A percentile compares a stretch with the other conserved stretches of the same genome.
Conservation (phyloP, 2,113 vertebrate species). For the Leptobrachium leishanense region DNA sequence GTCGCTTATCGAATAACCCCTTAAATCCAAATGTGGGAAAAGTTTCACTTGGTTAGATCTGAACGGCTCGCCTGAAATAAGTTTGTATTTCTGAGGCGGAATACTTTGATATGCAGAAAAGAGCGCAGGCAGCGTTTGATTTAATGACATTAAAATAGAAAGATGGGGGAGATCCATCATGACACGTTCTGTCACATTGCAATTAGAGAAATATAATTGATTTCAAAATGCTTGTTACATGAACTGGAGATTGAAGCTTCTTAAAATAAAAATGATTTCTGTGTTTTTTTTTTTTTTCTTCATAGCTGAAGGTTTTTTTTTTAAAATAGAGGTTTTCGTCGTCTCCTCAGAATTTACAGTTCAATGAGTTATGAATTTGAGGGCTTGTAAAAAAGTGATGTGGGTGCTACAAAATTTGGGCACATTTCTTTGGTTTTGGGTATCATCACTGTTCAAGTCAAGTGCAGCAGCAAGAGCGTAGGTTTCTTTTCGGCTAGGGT, state of each 20-base stretch:
- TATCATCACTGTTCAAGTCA: too few species aligned
- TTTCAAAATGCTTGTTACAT: conserved; percentile 21
- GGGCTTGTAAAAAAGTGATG: too few species aligned
- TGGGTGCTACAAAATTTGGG: too few species aligned
- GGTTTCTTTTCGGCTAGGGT: too few species aligned
- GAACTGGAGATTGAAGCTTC: conserved; percentile 26
- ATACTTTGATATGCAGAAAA: conserved; percentile 6
- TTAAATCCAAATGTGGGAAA: too few species aligned
- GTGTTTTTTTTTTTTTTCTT: background rate
- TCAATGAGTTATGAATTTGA: too few species aligned
- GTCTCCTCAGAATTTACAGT: too few species aligned
- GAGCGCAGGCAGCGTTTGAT: background rate
- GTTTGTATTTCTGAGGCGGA: background rate
- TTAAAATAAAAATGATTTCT: conserved; percentile 15
- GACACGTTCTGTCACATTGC: conserved; percentile 34
- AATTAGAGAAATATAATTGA: conserved; percentile 33
- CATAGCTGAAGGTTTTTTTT: background rate
- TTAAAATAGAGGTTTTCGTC: too few species aligned
- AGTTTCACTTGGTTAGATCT: conserved; percentile 1
- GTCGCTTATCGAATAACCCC: too few species aligned
- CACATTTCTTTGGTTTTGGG: too few species aligned
- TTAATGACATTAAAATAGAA: conserved; percentile 40
- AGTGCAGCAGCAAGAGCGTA: too few species aligned
- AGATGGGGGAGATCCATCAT: conserved; percentile 16
- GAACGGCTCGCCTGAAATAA: background rate